phyloP scores from a whole-genome alignment of 2,888 invertebrate species.

The Strigamia transsilvanica region DNA sequence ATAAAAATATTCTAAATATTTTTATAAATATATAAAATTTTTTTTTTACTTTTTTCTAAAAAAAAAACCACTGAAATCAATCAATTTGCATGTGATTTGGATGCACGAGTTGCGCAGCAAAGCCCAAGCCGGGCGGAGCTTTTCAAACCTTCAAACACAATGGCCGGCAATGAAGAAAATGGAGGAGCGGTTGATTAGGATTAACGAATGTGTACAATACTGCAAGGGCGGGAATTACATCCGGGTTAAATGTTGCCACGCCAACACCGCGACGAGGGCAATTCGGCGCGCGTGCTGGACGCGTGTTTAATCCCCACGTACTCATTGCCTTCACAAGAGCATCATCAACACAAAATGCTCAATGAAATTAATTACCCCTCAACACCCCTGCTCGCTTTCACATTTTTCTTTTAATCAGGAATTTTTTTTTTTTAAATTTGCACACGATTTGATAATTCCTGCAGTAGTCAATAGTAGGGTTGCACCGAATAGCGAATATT shows the following conservation, averaged over 20 bases:
- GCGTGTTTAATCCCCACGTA: background rate
- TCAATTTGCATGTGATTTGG: background rate
- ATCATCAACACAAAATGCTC: background rate
- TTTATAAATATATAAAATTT: no score
- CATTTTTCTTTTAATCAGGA: no score
- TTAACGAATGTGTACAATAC: constrained; percentile 9
- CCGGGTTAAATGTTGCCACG: constrained; percentile 36
- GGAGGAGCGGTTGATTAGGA: constrained; percentile 6
- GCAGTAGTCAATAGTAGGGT: no score
- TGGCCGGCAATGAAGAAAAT: background rate
- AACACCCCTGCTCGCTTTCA: no score
- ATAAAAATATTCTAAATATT: background rate
- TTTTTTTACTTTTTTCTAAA: no score
- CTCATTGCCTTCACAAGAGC: background rate
- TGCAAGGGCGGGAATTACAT: constrained; percentile 18
- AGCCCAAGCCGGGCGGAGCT: constrained; percentile 32
- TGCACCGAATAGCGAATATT: no score
- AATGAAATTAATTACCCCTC: no score
- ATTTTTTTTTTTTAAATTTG: no score
- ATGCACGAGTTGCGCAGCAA: constrained; percentile 14
- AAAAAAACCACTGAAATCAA: no score
- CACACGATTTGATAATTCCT: no score
- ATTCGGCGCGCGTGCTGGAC: background rate
- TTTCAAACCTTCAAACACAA: background rate
- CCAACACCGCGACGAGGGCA: constrained; percentile 4